Conservation (phyloP, 2,113 vertebrate species). For the Hoplias malabaricus region DNA sequence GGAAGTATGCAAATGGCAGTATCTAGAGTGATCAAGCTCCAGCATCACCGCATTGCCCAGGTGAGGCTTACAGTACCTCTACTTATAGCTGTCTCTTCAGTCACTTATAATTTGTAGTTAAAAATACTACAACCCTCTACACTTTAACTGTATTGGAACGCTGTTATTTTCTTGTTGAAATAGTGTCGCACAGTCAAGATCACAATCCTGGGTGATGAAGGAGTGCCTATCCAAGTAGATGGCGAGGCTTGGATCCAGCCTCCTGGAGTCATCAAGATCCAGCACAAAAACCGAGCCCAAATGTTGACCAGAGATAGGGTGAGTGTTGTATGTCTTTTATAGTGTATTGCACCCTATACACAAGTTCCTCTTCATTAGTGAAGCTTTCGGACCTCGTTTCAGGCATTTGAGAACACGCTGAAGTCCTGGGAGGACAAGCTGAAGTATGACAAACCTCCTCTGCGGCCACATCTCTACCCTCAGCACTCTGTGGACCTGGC, state of each 20-base stretch:
- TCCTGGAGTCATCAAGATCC: constrained; percentile 94
- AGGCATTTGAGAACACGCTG: constrained; percentile 96
- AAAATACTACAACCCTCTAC: neutral
- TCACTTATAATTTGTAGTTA: no score
- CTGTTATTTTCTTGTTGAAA: neutral
- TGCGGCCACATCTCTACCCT: constrained; percentile 87
- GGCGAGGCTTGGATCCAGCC: constrained; percentile 98
- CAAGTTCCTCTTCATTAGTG: neutral
- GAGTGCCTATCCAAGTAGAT: constrained; percentile 94
- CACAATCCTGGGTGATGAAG: constrained; percentile 96
- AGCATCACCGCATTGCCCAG: constrained; percentile 97
- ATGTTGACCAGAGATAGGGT: constrained; percentile 97
- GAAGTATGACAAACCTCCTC: constrained; percentile 88
- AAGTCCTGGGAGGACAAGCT: constrained; percentile 99
- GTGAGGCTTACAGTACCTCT: constrained; percentile 70
- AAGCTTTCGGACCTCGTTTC: constrained; percentile 5
- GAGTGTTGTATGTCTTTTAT: constrained; percentile 57
- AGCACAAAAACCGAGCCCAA: constrained; percentile 97
- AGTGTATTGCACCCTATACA: neutral
- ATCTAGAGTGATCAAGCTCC: constrained; percentile 94
- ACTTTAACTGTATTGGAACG: neutral
- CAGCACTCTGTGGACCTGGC: constrained; percentile 90
- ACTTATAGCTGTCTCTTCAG: neutral
- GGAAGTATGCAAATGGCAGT: constrained; percentile 99
- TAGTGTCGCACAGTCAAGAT: constrained; percentile 96